Base-by-base conservation (phyloP, 35 echinoderm and acorn worm species). In the Diadema setosum region DNA sequence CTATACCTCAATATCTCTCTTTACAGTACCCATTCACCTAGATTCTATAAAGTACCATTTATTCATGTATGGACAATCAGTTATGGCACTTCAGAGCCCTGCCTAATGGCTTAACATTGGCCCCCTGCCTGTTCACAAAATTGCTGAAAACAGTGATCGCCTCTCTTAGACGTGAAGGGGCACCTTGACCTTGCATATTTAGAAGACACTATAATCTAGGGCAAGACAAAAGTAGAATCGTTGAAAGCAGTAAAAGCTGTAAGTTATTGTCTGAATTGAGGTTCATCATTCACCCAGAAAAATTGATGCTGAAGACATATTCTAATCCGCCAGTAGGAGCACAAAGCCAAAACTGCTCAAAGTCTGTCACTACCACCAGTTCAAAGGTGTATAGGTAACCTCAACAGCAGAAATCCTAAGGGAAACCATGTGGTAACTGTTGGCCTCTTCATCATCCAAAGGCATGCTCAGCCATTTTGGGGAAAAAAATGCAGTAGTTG, bases 261-360 rank as follows among this genome's bases (percentile, higher is more conserved):
- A 46, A 41, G 15, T n/a, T 45, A 16, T 45, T 92, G 0, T 43
- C 85, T 31, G 11, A 81, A 29, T 52, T 96, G 2, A 90, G 94
- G 12, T 92, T 92, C 65, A 58, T 80, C 4, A 85, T 92, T 64
- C 93, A 95, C 60, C 88, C 93, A 37, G 52, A 48, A 5, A 95
- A 95, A 58, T 95, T 83, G n/a, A n/a, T n/a, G n/a, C n/a, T n/a
- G n/a, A n/a, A n/a, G n/a, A n/a, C n/a, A n/a, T n/a, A n/a, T n/a
- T n/a, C n/a, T n/a, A n/a, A n/a, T n/a, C n/a, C n/a, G n/a, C n/a
- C n/a, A n/a, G n/a, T n/a, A n/a, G n/a, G n/a, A n/a, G n/a, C n/a
- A n/a, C n/a, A n/a, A n/a, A n/a, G n/a, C n/a, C n/a, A n/a, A n/a
- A n/a, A n/a, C n/a, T n/a, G n/a, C n/a, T n/a, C n/a, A n/a, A n/a